Conservation (phyloP, 1,140 invertebrate genomes). For the Atta texana region DNA sequence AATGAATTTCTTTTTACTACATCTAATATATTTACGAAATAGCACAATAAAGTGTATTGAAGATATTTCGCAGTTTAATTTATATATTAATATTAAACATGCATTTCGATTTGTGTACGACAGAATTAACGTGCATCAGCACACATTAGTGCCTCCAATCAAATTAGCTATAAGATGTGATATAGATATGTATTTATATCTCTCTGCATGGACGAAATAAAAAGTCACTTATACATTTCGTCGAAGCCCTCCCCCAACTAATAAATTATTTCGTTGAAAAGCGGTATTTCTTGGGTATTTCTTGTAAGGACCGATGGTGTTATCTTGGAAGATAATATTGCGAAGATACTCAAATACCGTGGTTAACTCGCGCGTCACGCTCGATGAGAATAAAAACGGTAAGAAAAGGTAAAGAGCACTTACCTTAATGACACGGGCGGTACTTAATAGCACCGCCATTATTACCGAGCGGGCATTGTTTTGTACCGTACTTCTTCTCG, state of each 20-base stretch:
- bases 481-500: conserved; percentile 28
- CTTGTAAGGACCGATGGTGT: conserved; percentile 20
- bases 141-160: too few relatives aligned
- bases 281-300: conserved; percentile 1
- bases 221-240: conserved; percentile 31
- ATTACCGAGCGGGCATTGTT: conserved; percentile 45
- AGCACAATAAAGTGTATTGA: too few relatives aligned
- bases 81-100: too few relatives aligned
- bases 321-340: conserved; percentile 54
- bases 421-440: conserved; percentile 56
- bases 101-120: too few relatives aligned
- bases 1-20: too few relatives aligned
- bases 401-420: conserved; percentile 62
- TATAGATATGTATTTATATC: conserved; percentile 12
- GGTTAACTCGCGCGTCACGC: conserved; percentile 48
- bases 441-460: conserved; percentile 50
- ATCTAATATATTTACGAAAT: too few relatives aligned
- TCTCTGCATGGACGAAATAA: neutral
- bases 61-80: too few relatives aligned
- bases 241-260: neutral
- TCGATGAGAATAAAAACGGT: conserved; percentile 52
- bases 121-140: too few relatives aligned
- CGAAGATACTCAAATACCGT: conserved; percentile 50
- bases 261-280: conserved; percentile 53
- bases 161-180: neutral